phyloP scores from a whole-genome alignment of 1,140 invertebrate species.

The Pseudachorutes palmiensis region DNA sequence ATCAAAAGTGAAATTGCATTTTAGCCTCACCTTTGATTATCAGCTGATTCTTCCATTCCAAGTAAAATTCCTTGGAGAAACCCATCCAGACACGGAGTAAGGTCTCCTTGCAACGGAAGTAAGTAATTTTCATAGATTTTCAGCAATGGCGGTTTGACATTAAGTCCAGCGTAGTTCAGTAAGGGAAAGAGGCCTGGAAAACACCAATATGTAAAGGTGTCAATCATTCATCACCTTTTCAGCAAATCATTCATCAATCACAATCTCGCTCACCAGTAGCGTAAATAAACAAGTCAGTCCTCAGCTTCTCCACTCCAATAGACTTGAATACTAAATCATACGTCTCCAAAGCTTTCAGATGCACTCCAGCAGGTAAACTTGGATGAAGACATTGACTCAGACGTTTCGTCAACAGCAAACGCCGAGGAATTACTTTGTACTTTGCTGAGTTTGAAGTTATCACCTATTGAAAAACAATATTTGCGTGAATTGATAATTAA shows the following conservation, averaged over 20 bases:
- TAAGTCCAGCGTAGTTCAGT: conserved; percentile 12
- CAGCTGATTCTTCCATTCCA: conserved; percentile 82
- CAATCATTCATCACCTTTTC: too few species aligned
- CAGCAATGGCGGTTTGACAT: conserved; percentile 67
- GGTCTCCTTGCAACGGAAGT: conserved; percentile 67
- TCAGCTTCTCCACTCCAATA: conserved; percentile 72
- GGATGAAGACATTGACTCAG: conserved; percentile 93
- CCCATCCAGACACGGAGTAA: conserved; percentile 77
- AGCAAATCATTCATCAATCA: too few species aligned
- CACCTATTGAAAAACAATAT: conserved; percentile 54
- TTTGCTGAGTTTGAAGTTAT: conserved; percentile 44
- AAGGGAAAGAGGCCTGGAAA: conserved; percentile 75
- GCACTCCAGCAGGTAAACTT: conserved; percentile 80
- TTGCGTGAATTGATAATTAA: neutral
- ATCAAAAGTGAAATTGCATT: neutral
- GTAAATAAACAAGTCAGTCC: conserved; percentile 80
- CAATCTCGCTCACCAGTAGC: conserved; percentile 62
- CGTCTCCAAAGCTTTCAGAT: conserved; percentile 85
- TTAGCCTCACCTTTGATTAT: conserved; percentile 68
- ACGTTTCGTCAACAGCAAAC: conserved; percentile 84
- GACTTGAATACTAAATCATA: conserved; percentile 89
- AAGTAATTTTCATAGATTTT: conserved; percentile 89
- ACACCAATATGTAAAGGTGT: too few species aligned
- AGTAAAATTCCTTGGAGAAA: conserved; percentile 75
- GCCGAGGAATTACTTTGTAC: conserved; percentile 83